Evolutionary conservation across 1,140 invertebrate species (phyloP), one percentile per base, ranked within the genome.

Genomic region (Aporrectodea caliginosa): DNA sequence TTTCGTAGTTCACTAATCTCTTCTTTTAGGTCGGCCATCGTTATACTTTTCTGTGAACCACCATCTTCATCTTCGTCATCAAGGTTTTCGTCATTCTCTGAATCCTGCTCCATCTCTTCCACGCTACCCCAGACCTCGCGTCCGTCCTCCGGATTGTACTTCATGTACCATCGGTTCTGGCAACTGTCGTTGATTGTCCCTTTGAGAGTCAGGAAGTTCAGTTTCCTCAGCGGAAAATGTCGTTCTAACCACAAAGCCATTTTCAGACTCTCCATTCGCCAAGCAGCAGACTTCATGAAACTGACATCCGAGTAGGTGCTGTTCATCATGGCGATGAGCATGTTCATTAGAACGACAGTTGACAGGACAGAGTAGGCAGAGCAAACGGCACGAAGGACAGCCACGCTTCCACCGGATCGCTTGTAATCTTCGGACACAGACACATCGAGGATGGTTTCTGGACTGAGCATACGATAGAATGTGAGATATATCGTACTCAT

Each of bases 241-340:
- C 75, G 33, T 58, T 76, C 75, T n/a, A 76, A 35, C 75, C 75
- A 76, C 35, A 76, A 58, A 32, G 75, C 75, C 75, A 76, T 76
- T 27, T 35, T 16, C 16, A 76, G n/a, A 27, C 75, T 76, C 29
- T 76, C 75, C n/a, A 76, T 35, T 32, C 75, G 33, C 75, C 75
- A 76, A 1, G 75, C 75, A 6, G 75, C 43, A 0, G 75, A 76
- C 43, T 35, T 76, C n/a, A 43, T 35, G 16, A 35, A 35, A 29
- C 43, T 76, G 2, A 76, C 75, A 58, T 76, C 75, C 43, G 75
- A 76, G 35, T 76, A 76, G 1, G 75, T 76, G 75, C 75, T 76
- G 35, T 76, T 76, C 75, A 76, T 76, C 75, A 76, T 76, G 16
- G 75, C 75, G 43, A 76, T 76, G 16, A 76, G 27, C 75, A 76